These are phyloP conservation scores for Tenthredo scrophulariae DNA, from an alignment of 2,888 invertebrate species.

Conservation along the genomic window DNA sequence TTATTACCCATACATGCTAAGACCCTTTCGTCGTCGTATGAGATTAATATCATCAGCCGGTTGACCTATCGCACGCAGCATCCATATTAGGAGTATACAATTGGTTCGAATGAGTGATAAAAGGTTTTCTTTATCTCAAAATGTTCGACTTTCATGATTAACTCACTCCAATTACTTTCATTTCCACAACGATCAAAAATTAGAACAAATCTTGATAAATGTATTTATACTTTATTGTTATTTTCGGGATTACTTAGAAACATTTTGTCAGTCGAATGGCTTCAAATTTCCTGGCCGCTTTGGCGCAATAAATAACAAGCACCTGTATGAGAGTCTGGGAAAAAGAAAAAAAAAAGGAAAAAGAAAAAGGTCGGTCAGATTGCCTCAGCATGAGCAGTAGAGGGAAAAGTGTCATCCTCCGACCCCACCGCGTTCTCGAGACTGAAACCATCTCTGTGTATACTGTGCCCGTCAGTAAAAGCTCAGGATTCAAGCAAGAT, in stretches of 20 bases:
- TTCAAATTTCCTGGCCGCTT: background rate
- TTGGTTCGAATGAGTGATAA: background rate
- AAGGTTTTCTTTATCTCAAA: background rate
- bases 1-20: background rate
- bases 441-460: conserved; percentile 46
- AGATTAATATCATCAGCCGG: background rate
- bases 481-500: conserved; percentile 67
- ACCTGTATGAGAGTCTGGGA: conserved; percentile 24
- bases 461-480: conserved; percentile 72
- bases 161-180: background rate
- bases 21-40: background rate
- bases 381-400: conserved; percentile 23
- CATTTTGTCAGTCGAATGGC: background rate
- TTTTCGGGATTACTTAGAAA: background rate
- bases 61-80: background rate
- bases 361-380: conserved; percentile 14
- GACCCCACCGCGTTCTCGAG: conserved; percentile 32
- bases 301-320: conserved; percentile 19
- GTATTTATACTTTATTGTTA: background rate
- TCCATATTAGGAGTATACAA: background rate
- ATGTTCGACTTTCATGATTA: background rate
- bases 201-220: background rate
- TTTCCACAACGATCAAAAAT: background rate
- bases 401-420: conserved; percentile 51
- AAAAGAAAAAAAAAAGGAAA: background rate